A percentile compares a stretch with the other conserved stretches of the same genome.
phyloP scores from a whole-genome alignment of 2,797 vertebrate species.

The Pangasius macronema region DNA sequence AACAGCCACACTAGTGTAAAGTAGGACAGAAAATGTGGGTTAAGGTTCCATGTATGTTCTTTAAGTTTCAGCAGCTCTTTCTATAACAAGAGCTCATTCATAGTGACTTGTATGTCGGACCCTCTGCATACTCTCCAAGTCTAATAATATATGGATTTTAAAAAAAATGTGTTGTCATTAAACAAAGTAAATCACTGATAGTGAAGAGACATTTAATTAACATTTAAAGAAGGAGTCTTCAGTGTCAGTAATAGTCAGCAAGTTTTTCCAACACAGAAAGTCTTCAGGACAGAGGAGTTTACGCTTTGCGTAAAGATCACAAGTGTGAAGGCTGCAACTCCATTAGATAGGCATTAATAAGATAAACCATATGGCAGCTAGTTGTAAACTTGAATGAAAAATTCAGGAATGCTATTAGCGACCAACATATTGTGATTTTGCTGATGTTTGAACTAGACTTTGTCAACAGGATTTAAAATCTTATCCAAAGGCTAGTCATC shows the following conservation, averaged over 20 bases:
- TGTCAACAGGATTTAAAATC: neutral
- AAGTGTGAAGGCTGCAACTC: neutral
- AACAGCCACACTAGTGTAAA: neutral
- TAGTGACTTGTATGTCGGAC: neutral
- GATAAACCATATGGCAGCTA: neutral
- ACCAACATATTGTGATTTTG: neutral
- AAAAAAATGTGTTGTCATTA: neutral
- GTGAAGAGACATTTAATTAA: neutral
- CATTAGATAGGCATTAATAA: neutral
- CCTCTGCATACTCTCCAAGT: neutral
- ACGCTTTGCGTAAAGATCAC: neutral
- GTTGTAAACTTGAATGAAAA: neutral
- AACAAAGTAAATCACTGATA: neutral
- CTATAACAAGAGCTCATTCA: neutral
- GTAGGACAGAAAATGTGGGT: neutral
- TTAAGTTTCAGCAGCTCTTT: neutral
- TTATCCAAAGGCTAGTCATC: neutral
- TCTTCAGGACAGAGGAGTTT: neutral
- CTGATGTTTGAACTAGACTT: neutral
- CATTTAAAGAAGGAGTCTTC: neutral
- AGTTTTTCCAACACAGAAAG: neutral
- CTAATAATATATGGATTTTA: neutral
- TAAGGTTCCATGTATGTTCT: neutral
- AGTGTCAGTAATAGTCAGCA: neutral
- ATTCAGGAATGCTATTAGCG: neutral